These are phyloP conservation scores for Mormyrops boulengeri DNA, from an alignment of 2,797 vertebrate genomes.

Conservation along the genomic window DNA sequence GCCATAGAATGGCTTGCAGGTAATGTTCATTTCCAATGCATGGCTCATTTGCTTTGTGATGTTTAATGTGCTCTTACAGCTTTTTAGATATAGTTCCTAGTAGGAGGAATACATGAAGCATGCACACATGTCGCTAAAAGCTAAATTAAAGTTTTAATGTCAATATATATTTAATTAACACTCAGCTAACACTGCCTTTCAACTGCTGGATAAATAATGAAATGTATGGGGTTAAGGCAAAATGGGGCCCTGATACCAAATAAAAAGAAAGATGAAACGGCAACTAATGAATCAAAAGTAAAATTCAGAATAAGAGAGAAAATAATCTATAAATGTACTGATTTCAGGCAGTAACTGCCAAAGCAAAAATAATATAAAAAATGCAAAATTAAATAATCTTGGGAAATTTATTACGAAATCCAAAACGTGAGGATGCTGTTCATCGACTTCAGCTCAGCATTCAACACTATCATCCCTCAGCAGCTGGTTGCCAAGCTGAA, in stretches of 20 bases:
- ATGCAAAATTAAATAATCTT: neutral
- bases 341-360: neutral
- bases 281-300: neutral
- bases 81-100: neutral
- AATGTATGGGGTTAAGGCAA: neutral
- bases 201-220: neutral
- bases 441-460: too few species aligned
- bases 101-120: neutral
- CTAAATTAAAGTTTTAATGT: slow-evolving; percentile 45
- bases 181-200: slow-evolving; percentile 15
- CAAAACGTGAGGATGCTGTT: too few species aligned
- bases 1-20: neutral
- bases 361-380: neutral
- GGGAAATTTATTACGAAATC: neutral
- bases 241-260: neutral
- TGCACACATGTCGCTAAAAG: slow-evolving; percentile 23
- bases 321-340: neutral
- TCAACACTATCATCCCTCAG: too few species aligned
- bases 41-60: neutral
- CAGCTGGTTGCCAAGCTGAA: too few species aligned
- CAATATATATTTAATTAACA: slow-evolving; percentile 42
- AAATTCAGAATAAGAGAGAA: neutral
- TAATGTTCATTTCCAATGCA: neutral
- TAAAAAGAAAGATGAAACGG: neutral
- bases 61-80: neutral